These are phyloP conservation scores for Artibeus lituratus DNA, from an alignment of 2,797 vertebrate species.

Conservation along the genomic window DNA sequence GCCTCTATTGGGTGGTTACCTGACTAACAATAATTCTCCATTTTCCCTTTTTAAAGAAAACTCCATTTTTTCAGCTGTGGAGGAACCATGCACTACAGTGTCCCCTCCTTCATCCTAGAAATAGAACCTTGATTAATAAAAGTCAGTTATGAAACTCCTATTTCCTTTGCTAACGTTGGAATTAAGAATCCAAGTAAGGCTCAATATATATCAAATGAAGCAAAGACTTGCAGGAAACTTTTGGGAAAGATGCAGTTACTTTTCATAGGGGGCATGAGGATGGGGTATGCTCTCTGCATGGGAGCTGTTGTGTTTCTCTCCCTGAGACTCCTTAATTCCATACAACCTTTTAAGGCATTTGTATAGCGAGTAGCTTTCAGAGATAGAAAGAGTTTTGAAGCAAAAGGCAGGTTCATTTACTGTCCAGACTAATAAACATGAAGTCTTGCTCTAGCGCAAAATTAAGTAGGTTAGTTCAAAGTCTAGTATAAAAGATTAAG, in stretches of 20 bases:
- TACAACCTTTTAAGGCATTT: background rate
- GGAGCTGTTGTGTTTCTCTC: background rate
- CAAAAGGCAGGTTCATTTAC: background rate
- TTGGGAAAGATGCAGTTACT: background rate
- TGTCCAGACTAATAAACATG: background rate
- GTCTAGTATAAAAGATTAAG: background rate
- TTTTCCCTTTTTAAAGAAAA: conserved; percentile 1
- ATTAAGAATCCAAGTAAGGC: background rate
- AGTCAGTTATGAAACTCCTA: background rate
- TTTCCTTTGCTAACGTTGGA: background rate
- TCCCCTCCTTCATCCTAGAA: background rate
- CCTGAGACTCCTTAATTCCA: background rate
- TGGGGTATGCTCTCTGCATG: background rate
- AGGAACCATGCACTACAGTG: background rate
- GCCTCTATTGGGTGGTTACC: background rate
- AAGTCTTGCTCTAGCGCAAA: background rate
- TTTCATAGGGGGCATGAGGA: background rate
- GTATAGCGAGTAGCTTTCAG: background rate
- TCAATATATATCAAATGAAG: background rate
- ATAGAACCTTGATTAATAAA: background rate
- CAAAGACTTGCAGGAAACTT: background rate
- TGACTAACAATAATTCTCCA: background rate
- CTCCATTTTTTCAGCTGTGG: background rate
- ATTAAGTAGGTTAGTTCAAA: background rate
- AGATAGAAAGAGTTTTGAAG: background rate